Base-by-base conservation (phyloP, 2,113 vertebrate genomes). In the Madoqua kirkii region DNA sequence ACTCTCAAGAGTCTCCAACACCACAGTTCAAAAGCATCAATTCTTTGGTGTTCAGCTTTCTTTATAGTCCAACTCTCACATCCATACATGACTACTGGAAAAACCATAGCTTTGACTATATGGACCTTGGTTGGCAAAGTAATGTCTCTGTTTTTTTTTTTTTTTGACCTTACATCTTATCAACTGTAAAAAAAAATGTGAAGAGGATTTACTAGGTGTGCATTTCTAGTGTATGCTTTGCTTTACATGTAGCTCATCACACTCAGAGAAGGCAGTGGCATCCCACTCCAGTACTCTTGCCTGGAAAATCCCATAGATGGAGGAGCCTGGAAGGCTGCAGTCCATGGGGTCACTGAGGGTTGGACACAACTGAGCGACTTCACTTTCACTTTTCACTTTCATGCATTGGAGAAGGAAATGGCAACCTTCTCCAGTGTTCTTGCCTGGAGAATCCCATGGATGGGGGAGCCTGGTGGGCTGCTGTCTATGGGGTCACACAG, bases 401-500 rank as follows among this genome's bases (percentile, higher is more conserved):
- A 29, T 29, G 12, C 12, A 31, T 14, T 60, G 27, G 59, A 60
- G 27, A 31, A 60, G 59, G 27, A 60, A 60, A 60, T 60, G 59
- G 59, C 27, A 31, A 14, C 12, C 59, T 12, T 31, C 59, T 60
- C 5, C 27, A 60, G 59, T 31, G 57, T 31, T 60, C 59, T 60
- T 6, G 27, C 59, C 59, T 6, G 5, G 27, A 60, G 27, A 31
- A 60, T 60, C 29, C 27, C 59, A 15, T 27, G 27, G 27, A 60
- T 4, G 19, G 19, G 23, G 8, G 55, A 57, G 55, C 21, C 13
- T 62, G 59, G 29, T 31, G 59, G 29, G 59, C 59, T 62, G 29
- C 59, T 1, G 0, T 62, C 29, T 62, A 0, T 29, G 2, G 59
- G 11, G 59, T 31, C 3, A 3, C 6, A 62, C 59, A 62, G 59